Conservation (phyloP, 2,888 invertebrate species). For the Pristionchus japonicus region DNA sequence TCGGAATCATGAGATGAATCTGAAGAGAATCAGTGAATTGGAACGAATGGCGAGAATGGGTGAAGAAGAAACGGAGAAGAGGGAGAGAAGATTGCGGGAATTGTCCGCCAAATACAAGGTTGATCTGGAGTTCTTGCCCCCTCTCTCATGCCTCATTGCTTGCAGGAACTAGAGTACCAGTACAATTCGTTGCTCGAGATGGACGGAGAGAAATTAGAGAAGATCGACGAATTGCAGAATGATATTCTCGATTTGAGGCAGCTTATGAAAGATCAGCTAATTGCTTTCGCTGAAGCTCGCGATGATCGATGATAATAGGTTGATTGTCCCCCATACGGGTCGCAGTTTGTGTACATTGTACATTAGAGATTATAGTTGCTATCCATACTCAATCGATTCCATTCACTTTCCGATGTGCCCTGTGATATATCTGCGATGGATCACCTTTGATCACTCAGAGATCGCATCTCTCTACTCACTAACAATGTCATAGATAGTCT, state of each 20-base stretch:
- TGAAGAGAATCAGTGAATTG: constrained; percentile 42
- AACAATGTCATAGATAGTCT: constrained; percentile 1
- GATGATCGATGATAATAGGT: neutral
- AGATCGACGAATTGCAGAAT: constrained; percentile 55
- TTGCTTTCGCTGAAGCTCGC: constrained; percentile 40
- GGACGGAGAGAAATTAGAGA: constrained; percentile 61
- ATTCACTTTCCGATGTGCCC: constrained; percentile 28
- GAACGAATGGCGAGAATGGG: constrained; percentile 7
- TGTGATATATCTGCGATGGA: constrained; percentile 40
- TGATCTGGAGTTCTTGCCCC: neutral
- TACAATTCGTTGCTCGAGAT: constrained; percentile 52
- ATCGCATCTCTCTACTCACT: neutral
- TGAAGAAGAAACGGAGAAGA: constrained; percentile 28
- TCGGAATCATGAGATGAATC: constrained; percentile 41
- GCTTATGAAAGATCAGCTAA: constrained; percentile 53
- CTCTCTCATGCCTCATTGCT: neutral
- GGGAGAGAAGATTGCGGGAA: neutral
- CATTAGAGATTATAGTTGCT: neutral
- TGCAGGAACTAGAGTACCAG: constrained; percentile 50
- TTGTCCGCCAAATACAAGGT: constrained; percentile 42
- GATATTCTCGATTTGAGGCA: constrained; percentile 57
- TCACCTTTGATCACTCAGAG: neutral
- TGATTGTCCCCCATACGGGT: neutral
- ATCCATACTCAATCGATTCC: neutral
- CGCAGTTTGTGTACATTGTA: neutral